Evolutionary conservation across 1,140 invertebrate genomes (phyloP).

Genomic region (Brachionus paranguensis): DNA sequence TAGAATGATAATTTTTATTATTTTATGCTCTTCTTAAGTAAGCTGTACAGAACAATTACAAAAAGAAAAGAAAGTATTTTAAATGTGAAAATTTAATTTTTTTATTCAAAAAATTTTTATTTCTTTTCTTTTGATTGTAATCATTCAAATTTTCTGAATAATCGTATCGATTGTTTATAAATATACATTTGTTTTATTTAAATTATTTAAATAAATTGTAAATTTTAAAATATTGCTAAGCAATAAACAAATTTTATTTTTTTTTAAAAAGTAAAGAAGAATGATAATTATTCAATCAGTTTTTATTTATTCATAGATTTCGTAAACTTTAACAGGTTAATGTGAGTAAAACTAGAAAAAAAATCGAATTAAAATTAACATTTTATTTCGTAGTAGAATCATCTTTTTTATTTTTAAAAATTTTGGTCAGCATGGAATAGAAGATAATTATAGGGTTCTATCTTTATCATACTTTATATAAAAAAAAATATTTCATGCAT

Average conservation of each 20-base stretch:
- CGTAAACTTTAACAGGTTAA: no score
- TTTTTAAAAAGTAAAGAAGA: not conserved
- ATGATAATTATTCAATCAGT: not conserved
- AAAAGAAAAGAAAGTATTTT: no score
- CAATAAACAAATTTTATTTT: not conserved
- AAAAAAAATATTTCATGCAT: not conserved
- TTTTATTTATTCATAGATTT: not conserved
- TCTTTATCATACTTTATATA: not conserved
- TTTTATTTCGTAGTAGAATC: not conserved
- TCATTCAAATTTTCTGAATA: not conserved
- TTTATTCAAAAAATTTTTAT: not conserved
- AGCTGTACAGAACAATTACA: no score
- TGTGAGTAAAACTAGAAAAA: not conserved
- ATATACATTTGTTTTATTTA: not conserved
- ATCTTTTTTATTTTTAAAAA: no score
- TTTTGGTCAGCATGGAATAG: no score
- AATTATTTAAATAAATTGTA: not conserved
- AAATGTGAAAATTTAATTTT: no score
- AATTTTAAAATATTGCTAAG: not conserved
- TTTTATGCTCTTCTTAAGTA: no score
- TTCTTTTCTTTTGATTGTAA: not conserved
- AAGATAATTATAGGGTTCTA: not conserved
- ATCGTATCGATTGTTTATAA: not conserved
- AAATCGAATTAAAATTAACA: not conserved
- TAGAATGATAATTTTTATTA: no score